These are phyloP conservation scores for Ctenoplectra terminalis DNA, from an alignment of 1,140 invertebrate genomes.

Conservation along the genomic window DNA sequence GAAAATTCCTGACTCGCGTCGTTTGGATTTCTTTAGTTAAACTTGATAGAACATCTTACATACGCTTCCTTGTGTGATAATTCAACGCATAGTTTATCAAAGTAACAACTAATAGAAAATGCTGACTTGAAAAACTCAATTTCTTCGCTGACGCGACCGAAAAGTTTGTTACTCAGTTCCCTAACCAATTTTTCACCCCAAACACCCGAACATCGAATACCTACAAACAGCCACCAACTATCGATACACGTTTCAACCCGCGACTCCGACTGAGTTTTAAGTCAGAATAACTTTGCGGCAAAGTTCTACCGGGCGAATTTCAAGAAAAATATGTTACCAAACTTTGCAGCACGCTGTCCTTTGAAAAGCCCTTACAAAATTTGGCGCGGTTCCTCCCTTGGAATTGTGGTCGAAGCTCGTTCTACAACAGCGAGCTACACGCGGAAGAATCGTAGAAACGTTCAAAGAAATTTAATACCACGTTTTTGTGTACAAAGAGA, in stretches of 20 bases:
- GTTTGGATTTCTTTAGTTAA: too few relatives aligned
- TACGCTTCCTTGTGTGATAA: too few relatives aligned
- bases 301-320: neutral
- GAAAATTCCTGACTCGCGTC: too few relatives aligned
- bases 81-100: too few relatives aligned
- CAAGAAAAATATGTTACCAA: neutral
- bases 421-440: too few relatives aligned
- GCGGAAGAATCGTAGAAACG: neutral
- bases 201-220: neutral
- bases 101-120: too few relatives aligned
- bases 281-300: neutral
- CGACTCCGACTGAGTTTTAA: neutral
- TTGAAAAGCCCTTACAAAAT: neutral
- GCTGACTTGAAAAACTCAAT: neutral
- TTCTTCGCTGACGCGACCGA: neutral
- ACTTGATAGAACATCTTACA: too few relatives aligned
- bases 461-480: neutral
- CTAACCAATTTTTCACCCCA: neutral
- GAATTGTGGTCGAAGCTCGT: too few relatives aligned
- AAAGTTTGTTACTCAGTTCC: neutral
- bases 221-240: neutral
- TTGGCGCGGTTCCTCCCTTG: too few relatives aligned
- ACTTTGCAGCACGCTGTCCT: neutral
- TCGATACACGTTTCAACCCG: neutral
- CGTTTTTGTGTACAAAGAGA: neutral